These are phyloP conservation scores for Plectrocnemia conspersa DNA, from an alignment of 1,140 invertebrate species.

Conservation along the genomic window DNA sequence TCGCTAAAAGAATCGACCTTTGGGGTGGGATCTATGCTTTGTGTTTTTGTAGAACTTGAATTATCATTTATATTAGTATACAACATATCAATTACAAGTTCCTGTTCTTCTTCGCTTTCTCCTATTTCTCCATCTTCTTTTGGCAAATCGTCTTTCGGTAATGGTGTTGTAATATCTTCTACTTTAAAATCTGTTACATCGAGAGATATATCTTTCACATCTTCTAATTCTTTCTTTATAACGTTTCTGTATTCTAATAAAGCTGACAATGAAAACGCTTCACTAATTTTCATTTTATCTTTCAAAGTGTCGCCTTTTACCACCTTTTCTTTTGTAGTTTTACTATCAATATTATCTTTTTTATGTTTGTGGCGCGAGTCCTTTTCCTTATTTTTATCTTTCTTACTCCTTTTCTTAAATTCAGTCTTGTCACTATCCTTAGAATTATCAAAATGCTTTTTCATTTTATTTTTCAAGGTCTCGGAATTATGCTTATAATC, in stretches of 20 bases:
- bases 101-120: conserved; percentile 3
- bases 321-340: not conserved
- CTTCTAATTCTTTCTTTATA: conserved; percentile 6
- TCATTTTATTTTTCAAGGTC: too few species aligned
- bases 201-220: not conserved
- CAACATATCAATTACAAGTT: not conserved
- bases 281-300: not conserved
- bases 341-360: too few species aligned
- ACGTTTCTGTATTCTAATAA: conserved; percentile 10
- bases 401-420: too few species aligned
- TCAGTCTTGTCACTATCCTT: too few species aligned
- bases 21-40: too few species aligned
- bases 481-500: too few species aligned
- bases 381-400: too few species aligned
- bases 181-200: not conserved
- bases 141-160: not conserved
- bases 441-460: too few species aligned
- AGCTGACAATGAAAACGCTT: not conserved
- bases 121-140: not conserved
- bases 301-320: not conserved
- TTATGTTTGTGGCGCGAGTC: not conserved
- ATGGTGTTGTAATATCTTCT: not conserved
- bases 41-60: too few species aligned
- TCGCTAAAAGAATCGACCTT: too few species aligned
- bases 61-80: not conserved